phyloP scores from a whole-genome alignment of 2,888 invertebrate genomes.

The Drosophila infuscata region DNA sequence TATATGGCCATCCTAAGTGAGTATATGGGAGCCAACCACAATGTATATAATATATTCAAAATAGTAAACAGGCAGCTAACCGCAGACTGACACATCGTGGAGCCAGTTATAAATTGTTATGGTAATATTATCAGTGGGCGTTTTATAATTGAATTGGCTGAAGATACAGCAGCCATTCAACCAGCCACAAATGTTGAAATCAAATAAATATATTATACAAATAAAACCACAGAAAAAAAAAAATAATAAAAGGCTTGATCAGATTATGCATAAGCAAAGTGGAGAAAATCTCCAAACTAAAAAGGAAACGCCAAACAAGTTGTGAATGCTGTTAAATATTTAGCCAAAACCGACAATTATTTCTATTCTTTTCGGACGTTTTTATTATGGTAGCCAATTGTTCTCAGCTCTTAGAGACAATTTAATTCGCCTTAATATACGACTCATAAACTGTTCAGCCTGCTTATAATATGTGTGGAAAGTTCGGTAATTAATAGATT shows the following conservation, averaged over 20 bases:
- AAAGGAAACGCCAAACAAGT: constrained; percentile 49
- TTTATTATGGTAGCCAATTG: constrained; percentile 30
- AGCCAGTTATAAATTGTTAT: constrained; percentile 79
- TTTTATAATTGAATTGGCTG: constrained; percentile 72
- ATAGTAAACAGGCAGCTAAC: constrained; percentile 57
- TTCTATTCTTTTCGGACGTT: constrained; percentile 7
- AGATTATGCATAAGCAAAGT: constrained; percentile 39
- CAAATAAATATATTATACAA: constrained; percentile 57
- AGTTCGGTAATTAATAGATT: constrained; percentile 78
- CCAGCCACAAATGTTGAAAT: constrained; percentile 62
- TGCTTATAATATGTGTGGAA: constrained; percentile 71
- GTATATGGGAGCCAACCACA: constrained; percentile 36
- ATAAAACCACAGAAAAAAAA: constrained; percentile 13
- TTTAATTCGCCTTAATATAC: constrained; percentile 34
- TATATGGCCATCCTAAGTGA: constrained; percentile 46
- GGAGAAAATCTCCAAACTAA: constrained; percentile 30
- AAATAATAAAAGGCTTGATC: constrained; percentile 26
- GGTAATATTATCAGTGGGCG: constrained; percentile 71
- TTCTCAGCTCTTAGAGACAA: constrained; percentile 22
- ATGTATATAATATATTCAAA: constrained; percentile 69
- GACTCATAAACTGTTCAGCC: constrained; percentile 52
- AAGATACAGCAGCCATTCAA: constrained; percentile 29
- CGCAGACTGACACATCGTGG: constrained; percentile 58
- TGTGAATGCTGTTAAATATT: constrained; percentile 32
- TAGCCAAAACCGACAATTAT: constrained; percentile 28